phyloP scores from a whole-genome alignment of 2,888 invertebrate genomes.

The Stenoptilia bipunctidactyla region DNA sequence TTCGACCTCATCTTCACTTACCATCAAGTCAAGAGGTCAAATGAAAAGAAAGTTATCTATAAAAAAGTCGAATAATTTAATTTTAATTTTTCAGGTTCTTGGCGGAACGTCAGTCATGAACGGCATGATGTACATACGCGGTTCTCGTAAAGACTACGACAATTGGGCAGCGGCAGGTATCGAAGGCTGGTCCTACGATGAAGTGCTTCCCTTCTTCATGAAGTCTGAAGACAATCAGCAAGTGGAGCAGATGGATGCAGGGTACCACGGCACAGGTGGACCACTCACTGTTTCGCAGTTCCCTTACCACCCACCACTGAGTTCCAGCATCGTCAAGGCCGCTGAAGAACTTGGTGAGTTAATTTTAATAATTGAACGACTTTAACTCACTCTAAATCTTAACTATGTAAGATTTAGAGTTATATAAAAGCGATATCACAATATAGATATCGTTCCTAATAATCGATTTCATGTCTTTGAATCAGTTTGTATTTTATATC shows the following conservation, averaged over 20 bases:
- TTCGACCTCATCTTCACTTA: too few relatives aligned
- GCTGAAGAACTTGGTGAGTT: constrained; percentile 80
- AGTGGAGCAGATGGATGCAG: constrained; percentile 78
- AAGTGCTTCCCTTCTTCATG: constrained; percentile 90
- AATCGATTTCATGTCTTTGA: too few relatives aligned
- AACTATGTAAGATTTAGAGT: too few relatives aligned
- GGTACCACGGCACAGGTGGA: constrained; percentile 84
- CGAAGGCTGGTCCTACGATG: constrained; percentile 90
- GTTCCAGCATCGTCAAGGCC: constrained; percentile 81
- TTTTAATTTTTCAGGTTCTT: constrained; percentile 70
- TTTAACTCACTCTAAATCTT: too few relatives aligned
- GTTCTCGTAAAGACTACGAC: constrained; percentile 88
- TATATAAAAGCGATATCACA: too few relatives aligned
- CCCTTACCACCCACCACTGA: constrained; percentile 88
- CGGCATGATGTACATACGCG: constrained; percentile 96
- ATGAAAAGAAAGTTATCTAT: too few relatives aligned
- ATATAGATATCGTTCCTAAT: too few relatives aligned
- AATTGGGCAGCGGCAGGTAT: constrained; percentile 89
- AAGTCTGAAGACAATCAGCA: constrained; percentile 87
- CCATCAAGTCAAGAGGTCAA: too few relatives aligned
- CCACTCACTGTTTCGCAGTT: constrained; percentile 84
- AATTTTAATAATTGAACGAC: too few relatives aligned
- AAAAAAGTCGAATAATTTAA: too few relatives aligned
- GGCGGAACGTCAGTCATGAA: constrained; percentile 95
- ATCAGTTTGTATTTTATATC: too few relatives aligned